Percentiles rank a stretch among this genome's conserved stretches.
phyloP scores from a whole-genome alignment of 2,113 vertebrate genomes.

The Sinocyclocheilus maitianheensis region DNA sequence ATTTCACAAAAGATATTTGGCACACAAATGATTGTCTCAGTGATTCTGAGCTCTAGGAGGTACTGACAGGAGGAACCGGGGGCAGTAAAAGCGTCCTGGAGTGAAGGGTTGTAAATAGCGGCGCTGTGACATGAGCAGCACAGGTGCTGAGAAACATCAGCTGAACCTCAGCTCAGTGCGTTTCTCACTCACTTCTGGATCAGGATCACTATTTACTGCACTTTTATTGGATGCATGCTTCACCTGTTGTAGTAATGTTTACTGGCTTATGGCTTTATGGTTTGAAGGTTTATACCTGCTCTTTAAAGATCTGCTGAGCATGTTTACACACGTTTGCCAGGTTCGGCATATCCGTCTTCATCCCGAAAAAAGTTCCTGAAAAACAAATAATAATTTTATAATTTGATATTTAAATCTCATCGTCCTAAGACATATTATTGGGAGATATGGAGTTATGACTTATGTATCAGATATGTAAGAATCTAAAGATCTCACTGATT shows the following conservation, averaged over 20 bases:
- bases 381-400: too few relatives aligned
- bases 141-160: conserved; percentile 32
- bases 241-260: neutral
- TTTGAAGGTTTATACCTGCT: neutral
- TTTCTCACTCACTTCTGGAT: neutral
- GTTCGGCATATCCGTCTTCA: neutral
- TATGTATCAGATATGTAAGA: too few relatives aligned
- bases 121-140: conserved; percentile 38
- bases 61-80: neutral
- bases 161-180: neutral
- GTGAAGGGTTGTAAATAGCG: conserved; percentile 48
- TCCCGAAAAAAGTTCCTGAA: too few relatives aligned
- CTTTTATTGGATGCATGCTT: neutral
- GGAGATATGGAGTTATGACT: too few relatives aligned
- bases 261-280: neutral
- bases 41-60: neutral
- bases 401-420: too few relatives aligned
- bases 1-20: neutral
- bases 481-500: too few relatives aligned
- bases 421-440: too few relatives aligned
- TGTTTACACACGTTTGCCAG: too few relatives aligned
- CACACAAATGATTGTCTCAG: neutral
- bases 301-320: neutral
- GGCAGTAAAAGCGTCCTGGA: conserved; percentile 14
- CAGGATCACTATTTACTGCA: neutral